These are phyloP conservation scores for Mnemiopsis leidyi DNA, from an alignment of 37 sponge, comb jelly and placozoan species.

Conservation along the genomic window DNA sequence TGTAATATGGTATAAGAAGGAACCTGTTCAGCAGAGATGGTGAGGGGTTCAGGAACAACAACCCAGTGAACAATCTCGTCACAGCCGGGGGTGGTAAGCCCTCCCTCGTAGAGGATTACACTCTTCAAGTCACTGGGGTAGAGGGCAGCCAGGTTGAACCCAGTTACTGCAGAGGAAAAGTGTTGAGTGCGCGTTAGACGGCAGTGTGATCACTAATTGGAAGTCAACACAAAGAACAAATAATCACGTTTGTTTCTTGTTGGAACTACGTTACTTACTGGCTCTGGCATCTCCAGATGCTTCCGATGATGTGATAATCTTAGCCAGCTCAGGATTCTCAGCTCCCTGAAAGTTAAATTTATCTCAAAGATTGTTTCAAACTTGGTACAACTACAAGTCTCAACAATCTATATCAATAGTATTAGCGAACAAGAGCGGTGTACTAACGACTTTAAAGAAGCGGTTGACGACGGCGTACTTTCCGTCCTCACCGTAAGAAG, in stretches of 20 bases:
- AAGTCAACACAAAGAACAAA: too few species aligned
- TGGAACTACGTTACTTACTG: background rate
- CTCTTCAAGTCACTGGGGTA: background rate
- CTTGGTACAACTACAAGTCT: too few species aligned
- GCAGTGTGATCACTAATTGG: too few species aligned
- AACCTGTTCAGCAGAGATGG: constrained; percentile 27
- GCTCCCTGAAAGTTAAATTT: constrained; percentile 10
- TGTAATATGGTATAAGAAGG: background rate
- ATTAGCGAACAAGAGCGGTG: too few species aligned
- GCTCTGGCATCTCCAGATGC: background rate
- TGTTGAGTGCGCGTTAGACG: too few species aligned
- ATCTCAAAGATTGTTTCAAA: too few species aligned
- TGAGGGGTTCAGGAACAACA: constrained; percentile 8
- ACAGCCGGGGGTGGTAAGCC: constrained; percentile 56
- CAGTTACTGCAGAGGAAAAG: background rate
- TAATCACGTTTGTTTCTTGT: too few species aligned
- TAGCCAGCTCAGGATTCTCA: background rate
- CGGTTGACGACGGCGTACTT: constrained; percentile 8
- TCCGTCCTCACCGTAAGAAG: background rate
- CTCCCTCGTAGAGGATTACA: constrained; percentile 32
- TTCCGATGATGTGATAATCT: constrained; percentile 20
- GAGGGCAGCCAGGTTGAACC: constrained; percentile 20
- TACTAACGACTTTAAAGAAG: constrained; percentile 46
- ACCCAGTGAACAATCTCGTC: constrained; percentile 28
- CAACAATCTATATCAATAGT: too few species aligned